Conservation (phyloP, 2,888 invertebrate species). For the Drosophila nigricruria region DNA sequence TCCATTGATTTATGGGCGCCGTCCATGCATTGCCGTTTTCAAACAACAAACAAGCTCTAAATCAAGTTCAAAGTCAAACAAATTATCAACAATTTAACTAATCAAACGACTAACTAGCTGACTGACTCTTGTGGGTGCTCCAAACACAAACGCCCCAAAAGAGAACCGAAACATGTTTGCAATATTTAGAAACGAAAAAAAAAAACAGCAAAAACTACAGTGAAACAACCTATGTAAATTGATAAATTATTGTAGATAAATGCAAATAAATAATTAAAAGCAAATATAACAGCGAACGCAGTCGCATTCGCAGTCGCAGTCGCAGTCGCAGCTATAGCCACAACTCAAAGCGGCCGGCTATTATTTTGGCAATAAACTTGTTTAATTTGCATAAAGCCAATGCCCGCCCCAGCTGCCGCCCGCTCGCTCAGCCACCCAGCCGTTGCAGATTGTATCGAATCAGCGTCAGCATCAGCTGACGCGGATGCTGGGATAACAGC, state of each 20-base stretch:
- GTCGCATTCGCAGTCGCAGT: slow-evolving; percentile 2
- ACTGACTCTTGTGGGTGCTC: slow-evolving; percentile 25
- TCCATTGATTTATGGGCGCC: slow-evolving; percentile 33
- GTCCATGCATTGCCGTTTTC: slow-evolving; percentile 44
- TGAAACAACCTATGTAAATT: slow-evolving; percentile 43
- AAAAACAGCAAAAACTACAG: slow-evolving; percentile 23
- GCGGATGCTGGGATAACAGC: slow-evolving; percentile 66
- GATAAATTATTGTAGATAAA: slow-evolving; percentile 47
- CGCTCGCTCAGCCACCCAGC: slow-evolving; percentile 20
- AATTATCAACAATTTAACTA: slow-evolving; percentile 74
- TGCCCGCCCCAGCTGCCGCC: slow-evolving; percentile 16
- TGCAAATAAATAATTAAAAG: slow-evolving; percentile 56
- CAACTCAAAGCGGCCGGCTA: slow-evolving; percentile 48
- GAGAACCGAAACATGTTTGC: slow-evolving; percentile 65
- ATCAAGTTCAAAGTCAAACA: slow-evolving; percentile 80
- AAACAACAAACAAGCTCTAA: slow-evolving; percentile 66
- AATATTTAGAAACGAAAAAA: slow-evolving; percentile 8
- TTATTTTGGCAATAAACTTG: slow-evolving; percentile 73
- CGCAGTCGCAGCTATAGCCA: slow-evolving; percentile 20
- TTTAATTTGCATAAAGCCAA: slow-evolving; percentile 76
- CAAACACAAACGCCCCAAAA: slow-evolving; percentile 30
- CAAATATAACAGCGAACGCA: slow-evolving; percentile 36
- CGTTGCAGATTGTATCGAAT: slow-evolving; percentile 52
- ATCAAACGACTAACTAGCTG: slow-evolving; percentile 57
- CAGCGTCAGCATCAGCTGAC: slow-evolving; percentile 45